These are phyloP conservation scores for Coenonympha arcania DNA, from an alignment of 2,888 invertebrate species.

Conservation along the genomic window DNA sequence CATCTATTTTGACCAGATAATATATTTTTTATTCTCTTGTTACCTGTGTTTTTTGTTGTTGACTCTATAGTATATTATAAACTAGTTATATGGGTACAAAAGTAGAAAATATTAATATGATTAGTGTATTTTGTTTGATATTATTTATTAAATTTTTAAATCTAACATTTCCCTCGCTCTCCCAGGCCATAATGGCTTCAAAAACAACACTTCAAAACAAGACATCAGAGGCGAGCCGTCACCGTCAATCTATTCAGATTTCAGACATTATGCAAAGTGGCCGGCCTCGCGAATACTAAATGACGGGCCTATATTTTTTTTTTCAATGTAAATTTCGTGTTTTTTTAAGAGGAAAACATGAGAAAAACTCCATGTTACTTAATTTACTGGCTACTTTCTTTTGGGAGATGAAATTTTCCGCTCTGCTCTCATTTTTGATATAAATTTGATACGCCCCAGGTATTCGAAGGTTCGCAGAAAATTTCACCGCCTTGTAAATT, in stretches of 20 bases:
- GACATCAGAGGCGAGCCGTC: neutral
- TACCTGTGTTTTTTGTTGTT: too few species aligned
- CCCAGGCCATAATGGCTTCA: neutral
- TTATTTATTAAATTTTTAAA: too few species aligned
- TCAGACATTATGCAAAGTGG: slow-evolving; percentile 10
- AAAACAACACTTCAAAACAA: slow-evolving; percentile 5
- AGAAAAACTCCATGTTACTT: neutral
- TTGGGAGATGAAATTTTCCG: neutral
- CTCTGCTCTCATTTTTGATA: neutral
- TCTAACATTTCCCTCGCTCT: neutral
- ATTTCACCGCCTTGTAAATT: neutral
- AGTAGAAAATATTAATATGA: too few species aligned
- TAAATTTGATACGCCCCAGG: neutral
- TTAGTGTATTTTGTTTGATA: too few species aligned
- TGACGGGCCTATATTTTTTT: neutral
- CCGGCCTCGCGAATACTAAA: slow-evolving; percentile 9
- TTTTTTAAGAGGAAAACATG: slow-evolving; percentile 3
- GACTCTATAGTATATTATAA: too few species aligned
- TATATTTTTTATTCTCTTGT: too few species aligned
- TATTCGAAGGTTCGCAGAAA: neutral
- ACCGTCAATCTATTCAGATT: slow-evolving; percentile 6
- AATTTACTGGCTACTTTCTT: neutral
- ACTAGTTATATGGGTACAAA: too few species aligned
- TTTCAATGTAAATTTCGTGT: slow-evolving; percentile 3
- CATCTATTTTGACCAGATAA: too few species aligned